phyloP scores from a whole-genome alignment of 2,113 vertebrate genomes.

The Lagopus leucura region DNA sequence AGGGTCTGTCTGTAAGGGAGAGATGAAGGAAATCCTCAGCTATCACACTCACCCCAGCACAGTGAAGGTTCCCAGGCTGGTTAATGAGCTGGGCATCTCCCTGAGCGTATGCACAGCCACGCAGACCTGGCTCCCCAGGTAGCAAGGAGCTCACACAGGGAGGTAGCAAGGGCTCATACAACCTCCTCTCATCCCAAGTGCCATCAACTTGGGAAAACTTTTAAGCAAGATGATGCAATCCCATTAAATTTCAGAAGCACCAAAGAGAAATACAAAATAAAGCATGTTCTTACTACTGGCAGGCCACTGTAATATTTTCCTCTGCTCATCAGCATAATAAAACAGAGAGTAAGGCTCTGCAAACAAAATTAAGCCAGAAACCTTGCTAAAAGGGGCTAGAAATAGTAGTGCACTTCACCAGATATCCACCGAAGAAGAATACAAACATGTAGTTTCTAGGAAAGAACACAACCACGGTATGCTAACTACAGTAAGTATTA shows the following conservation, averaged over 20 bases:
- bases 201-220: background rate
- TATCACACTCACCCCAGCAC: background rate
- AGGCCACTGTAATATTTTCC: background rate
- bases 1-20: background rate
- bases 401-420: background rate
- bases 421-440: background rate
- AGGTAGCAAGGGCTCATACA: background rate
- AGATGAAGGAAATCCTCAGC: background rate
- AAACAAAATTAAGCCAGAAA: conserved; percentile 43
- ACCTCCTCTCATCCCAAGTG: background rate
- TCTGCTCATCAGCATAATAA: conserved; percentile 22
- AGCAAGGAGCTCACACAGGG: too few relatives aligned
- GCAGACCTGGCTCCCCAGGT: background rate
- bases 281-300: accelerated
- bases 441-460: conserved; percentile 8
- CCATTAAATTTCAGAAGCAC: background rate
- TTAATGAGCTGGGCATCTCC: background rate
- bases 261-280: background rate
- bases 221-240: background rate
- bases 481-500: conserved; percentile 74
- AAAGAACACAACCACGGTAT: conserved; percentile 55
- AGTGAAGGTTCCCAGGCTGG: background rate
- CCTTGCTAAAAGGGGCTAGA: background rate
- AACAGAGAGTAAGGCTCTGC: background rate
- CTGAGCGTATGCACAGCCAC: background rate